These are phyloP conservation scores for Eulemur rufifrons DNA, from an alignment of 2,113 vertebrate genomes.

Conservation along the genomic window DNA sequence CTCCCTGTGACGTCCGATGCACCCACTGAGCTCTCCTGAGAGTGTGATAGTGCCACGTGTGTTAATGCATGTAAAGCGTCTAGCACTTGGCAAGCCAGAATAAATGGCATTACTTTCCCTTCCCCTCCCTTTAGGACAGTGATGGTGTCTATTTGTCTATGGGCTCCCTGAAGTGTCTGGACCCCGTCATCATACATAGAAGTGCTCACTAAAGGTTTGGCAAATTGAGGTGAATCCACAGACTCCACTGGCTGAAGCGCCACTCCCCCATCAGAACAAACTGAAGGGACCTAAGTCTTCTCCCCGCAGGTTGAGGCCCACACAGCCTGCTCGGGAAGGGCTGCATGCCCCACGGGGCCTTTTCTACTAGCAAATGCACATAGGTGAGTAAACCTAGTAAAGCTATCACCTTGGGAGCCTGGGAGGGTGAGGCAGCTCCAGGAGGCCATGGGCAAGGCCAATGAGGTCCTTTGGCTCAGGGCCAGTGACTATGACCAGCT, in stretches of 20 bases:
- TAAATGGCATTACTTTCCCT: neutral
- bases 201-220: neutral
- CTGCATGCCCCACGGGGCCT: fast-evolving
- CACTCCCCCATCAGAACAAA: neutral
- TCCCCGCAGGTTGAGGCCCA: neutral
- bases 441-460: neutral
- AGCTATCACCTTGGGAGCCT: neutral
- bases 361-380: neutral
- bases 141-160: neutral
- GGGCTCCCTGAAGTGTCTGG: neutral
- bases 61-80: neutral
- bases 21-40: no score
- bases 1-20: neutral
- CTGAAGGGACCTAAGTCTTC: neutral
- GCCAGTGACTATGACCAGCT: neutral
- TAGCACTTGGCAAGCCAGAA: neutral
- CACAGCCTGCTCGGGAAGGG: neutral
- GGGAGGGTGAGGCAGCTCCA: neutral
- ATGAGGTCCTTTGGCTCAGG: neutral
- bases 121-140: neutral
- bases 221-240: neutral
- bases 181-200: neutral
- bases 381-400: neutral
- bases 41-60: no score
- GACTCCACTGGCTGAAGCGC: neutral